phyloP scores from a whole-genome alignment of 2,888 invertebrate species.

The Hemaris fuciformis region DNA sequence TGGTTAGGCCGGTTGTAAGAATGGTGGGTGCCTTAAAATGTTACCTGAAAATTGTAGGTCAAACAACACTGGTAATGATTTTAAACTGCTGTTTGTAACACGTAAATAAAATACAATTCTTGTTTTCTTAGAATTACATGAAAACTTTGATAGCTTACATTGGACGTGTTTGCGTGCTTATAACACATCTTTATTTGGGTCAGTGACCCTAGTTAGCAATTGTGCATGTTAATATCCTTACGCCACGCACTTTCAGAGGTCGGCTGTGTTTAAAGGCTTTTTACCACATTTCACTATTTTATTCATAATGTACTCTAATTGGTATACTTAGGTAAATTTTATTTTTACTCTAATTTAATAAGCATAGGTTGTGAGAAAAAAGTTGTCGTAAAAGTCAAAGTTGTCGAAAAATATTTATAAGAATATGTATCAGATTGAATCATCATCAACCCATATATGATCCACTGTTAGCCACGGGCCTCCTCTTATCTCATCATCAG shows the following conservation, averaged over 20 bases:
- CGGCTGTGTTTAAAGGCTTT: conserved; percentile 4
- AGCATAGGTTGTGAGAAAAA: no score
- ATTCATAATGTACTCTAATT: neutral
- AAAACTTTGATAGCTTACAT: neutral
- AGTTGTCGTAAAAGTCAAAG: no score
- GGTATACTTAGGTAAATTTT: neutral
- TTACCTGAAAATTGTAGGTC: no score
- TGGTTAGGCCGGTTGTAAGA: no score
- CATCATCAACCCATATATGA: no score
- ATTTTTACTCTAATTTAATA: neutral
- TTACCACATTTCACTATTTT: neutral
- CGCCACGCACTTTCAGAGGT: conserved; percentile 37
- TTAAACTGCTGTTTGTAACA: neutral
- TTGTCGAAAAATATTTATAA: no score
- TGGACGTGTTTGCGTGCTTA: conserved; percentile 32
- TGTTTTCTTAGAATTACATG: neutral
- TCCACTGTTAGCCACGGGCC: no score
- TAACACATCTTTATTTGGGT: conserved; percentile 28
- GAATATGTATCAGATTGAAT: no score
- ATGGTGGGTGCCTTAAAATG: no score
- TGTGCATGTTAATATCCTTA: conserved; percentile 34
- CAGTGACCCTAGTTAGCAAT: conserved; percentile 26
- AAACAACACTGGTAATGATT: no score
- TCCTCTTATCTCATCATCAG: no score
- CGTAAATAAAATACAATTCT: neutral